These are phyloP conservation scores for Haliclona indistincta DNA, from an alignment of 37 sponge, comb jelly and placozoan genomes.

Conservation along the genomic window DNA sequence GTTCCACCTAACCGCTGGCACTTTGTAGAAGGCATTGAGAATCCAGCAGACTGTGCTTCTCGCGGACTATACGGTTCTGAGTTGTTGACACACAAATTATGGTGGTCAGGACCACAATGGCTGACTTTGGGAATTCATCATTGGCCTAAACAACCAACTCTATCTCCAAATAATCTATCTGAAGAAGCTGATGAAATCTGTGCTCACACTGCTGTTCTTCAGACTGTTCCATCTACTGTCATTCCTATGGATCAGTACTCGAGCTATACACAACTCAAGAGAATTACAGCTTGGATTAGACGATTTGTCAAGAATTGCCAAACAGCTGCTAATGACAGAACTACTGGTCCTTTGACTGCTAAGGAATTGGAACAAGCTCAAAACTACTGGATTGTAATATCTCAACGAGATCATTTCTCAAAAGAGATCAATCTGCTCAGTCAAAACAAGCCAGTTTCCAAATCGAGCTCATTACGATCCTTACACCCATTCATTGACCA, in stretches of 20 bases:
- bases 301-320: conserved; percentile 21
- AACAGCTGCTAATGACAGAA: not conserved
- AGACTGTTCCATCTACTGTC: too few relatives aligned
- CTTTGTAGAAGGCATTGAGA: not conserved
- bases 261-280: conserved; percentile 20
- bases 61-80: not conserved
- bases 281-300: conserved; percentile 32
- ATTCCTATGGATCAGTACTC: conserved; percentile 20
- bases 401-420: conserved; percentile 21
- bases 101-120: not conserved
- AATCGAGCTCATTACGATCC: conserved; percentile 3
- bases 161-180: too few relatives aligned
- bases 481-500: conserved; percentile 44
- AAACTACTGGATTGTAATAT: conserved; percentile 10
- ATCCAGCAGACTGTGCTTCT: conserved; percentile 3
- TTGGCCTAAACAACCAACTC: too few relatives aligned
- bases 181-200: too few relatives aligned
- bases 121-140: not conserved
- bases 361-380: conserved; percentile 14
- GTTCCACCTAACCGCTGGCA: not conserved
- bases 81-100: not conserved
- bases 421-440: conserved; percentile 8
- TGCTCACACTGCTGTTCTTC: too few relatives aligned
- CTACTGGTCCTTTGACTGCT: too few relatives aligned
- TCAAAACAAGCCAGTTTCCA: too few relatives aligned